Percentiles rank a stretch among this genome's conserved stretches.
These are phyloP conservation scores for Spongilla lacustris DNA, from an alignment of 37 sponge, comb jelly and placozoan species.

Conservation along the genomic window DNA sequence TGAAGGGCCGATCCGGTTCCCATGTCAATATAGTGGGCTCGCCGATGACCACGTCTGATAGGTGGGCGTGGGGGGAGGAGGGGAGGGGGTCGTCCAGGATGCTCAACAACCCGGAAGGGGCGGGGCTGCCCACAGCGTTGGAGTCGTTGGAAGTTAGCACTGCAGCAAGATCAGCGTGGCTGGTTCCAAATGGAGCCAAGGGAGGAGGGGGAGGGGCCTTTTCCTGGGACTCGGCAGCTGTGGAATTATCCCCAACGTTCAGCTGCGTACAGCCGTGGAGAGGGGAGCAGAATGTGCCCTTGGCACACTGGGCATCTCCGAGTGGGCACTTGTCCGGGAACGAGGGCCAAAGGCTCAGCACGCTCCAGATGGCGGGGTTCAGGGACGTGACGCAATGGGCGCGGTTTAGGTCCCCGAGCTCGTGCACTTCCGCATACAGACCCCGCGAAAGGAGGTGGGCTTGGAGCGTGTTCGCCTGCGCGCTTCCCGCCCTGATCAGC, in stretches of 20 bases:
- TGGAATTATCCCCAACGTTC: neutral
- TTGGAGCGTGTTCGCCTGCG: constrained; percentile 64
- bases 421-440: constrained; percentile 27
- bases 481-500: constrained; percentile 40
- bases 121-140: neutral
- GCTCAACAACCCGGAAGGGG: neutral
- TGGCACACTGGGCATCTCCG: neutral
- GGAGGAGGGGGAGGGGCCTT: constrained; percentile 3
- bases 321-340: constrained; percentile 22
- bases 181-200: constrained; percentile 22
- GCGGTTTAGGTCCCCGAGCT: constrained; percentile 24
- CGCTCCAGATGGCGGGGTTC: constrained; percentile 34
- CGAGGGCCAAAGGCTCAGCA: neutral
- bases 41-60: constrained; percentile 17
- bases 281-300: constrained; percentile 62
- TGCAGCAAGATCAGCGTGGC: constrained; percentile 55
- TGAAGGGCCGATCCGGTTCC: constrained; percentile 58
- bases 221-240: neutral
- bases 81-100: neutral
- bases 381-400: constrained; percentile 21
- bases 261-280: constrained; percentile 68
- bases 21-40: constrained; percentile 23
- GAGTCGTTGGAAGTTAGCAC: neutral
- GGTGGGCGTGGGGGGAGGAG: neutral
- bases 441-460: constrained; percentile 77